Evolutionary conservation across 2,888 invertebrate genomes (phyloP), one percentile per base, ranked within the genome.

Genomic region (Clivina fossor): DNA sequence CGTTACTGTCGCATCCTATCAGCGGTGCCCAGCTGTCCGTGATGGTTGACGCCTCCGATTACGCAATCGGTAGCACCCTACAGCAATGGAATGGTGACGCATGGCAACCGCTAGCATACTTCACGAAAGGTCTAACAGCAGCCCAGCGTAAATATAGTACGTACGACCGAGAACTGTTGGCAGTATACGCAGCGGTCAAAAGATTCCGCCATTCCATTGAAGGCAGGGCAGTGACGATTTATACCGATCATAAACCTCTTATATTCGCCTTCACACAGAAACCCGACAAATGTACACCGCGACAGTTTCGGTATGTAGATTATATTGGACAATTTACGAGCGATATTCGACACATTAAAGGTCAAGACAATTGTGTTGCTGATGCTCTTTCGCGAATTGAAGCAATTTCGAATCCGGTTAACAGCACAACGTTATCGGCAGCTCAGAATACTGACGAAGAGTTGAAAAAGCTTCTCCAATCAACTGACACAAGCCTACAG

Each of bases 61-160:
- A 30, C 1, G 66, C 69, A 1, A 64, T 71, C 2, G 71, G 71
- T 0, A 69, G 68, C 1, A 66, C 63, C 0, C 41, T 73, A 4
- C 69, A 72, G 30, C 71, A 71, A 57, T 22, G 38, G 1, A 54
- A 58, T 3, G 38, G 61, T 3, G 44, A 57, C 5, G 5, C 43
- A 0, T 65, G 67, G 65, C 60, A 69, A 50, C 69, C 70, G 0
- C 43, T 71, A 2, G 66, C 66, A 1, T 71, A 70, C 44, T 71
- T 66, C 46, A 69, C 69, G 0, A 59, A 59, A 22, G 68, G 66
- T 30, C 57, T 70, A 0, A 64, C 51, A 13, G 50, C 62, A 4
- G 43, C 66, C 0, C 66, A 73, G 44, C 44, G 22, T 13, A 68
- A 67, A 4, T 72, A 70, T 30, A 30, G 41, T 9, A 16, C 51